A percentile compares a stretch with the other conserved stretches of the same genome.
Conservation (phyloP, 2,797 vertebrate genomes). For the Huso huso region DNA sequence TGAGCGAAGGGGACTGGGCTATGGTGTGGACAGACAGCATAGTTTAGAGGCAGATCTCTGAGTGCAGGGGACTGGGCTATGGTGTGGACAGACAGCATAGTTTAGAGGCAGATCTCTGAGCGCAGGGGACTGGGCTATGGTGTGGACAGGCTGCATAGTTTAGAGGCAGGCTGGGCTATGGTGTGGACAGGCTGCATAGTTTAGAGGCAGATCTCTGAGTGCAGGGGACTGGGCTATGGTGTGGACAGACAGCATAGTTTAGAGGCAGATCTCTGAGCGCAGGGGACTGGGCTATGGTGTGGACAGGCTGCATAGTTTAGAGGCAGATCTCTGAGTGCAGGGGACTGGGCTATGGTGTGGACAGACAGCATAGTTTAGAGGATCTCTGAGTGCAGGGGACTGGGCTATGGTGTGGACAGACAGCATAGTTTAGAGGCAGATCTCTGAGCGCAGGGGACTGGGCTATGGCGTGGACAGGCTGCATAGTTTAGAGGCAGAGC, state of each 20-base stretch:
- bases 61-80: neutral
- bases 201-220: neutral
- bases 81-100: neutral
- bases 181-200: neutral
- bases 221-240: neutral
- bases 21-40: neutral
- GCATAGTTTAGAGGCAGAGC: neutral
- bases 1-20: neutral
- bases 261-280: constrained; percentile 3
- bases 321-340: constrained; percentile 3
- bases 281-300: neutral
- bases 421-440: neutral
- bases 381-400: constrained; percentile 4
- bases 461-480: neutral
- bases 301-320: neutral
- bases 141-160: neutral
- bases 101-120: constrained; percentile 1
- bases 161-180: neutral
- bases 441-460: constrained; percentile 2
- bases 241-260: neutral
- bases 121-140: constrained; percentile 1
- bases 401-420: neutral
- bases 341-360: constrained; percentile 1
- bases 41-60: constrained; percentile 2
- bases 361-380: neutral